Percentiles rank a stretch among this genome's conserved stretches.
Conservation (phyloP, 2,113 vertebrate genomes). For the Pollimyrus isidori region DNA sequence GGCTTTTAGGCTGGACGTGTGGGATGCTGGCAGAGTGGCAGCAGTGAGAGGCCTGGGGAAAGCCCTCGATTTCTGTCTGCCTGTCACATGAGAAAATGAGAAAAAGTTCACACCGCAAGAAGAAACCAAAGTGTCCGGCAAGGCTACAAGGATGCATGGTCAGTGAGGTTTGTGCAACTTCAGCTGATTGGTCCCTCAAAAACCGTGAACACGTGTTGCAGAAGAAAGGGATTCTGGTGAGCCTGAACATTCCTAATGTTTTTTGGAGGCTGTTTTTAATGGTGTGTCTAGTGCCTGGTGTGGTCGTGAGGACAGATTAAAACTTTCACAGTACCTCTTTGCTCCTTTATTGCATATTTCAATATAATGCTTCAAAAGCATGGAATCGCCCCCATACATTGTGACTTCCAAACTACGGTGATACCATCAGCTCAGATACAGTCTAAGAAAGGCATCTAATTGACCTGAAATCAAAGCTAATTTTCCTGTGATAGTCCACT, state of each 20-base stretch:
- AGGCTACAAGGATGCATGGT: neutral
- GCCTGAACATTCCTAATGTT: neutral
- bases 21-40: neutral
- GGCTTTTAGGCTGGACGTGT: neutral
- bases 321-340: neutral
- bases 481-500: conserved; percentile 49
- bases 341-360: neutral
- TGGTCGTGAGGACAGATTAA: neutral
- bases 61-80: neutral
- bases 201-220: neutral
- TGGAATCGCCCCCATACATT: conserved; percentile 21
- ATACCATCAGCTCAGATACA: conserved; percentile 48
- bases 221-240: neutral
- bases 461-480: conserved; percentile 57
- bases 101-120: neutral
- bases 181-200: neutral
- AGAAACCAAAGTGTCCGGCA: neutral
- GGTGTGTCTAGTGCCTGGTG: neutral
- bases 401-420: conserved; percentile 40
- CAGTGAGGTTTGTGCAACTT: neutral
- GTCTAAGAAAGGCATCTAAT: conserved; percentile 51
- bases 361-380: neutral
- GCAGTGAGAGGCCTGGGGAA: neutral
- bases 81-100: neutral
- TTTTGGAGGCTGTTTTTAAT: neutral